Evolutionary conservation across 1,140 invertebrate species (phyloP).

Genomic region (Ceratoteleas bidentatus): DNA sequence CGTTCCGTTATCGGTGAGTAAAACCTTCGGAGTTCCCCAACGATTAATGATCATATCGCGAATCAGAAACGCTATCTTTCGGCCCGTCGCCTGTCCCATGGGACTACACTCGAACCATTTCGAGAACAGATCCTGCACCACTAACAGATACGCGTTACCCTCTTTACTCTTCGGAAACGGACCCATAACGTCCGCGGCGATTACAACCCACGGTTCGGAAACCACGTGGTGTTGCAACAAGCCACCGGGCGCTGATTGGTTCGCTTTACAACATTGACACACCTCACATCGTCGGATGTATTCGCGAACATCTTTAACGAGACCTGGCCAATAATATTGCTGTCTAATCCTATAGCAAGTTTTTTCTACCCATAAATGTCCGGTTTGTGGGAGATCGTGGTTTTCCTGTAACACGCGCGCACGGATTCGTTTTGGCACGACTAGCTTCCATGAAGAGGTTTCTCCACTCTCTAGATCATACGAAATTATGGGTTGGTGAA

Average conservation of each 20-base stretch:
- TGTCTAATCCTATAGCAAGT: neutral
- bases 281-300: neutral
- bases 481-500: neutral
- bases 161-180: neutral
- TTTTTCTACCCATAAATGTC: neutral
- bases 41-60: no score
- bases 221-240: no score
- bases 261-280: neutral
- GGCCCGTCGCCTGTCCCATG: no score
- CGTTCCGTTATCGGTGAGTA: no score
- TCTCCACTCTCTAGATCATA: neutral
- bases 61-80: no score
- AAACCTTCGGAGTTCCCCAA: no score
- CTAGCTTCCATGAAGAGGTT: neutral
- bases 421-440: neutral
- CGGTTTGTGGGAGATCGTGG: neutral
- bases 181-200: neutral
- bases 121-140: neutral
- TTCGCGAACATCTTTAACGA: neutral
- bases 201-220: neutral
- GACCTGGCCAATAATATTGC: slow-evolving; percentile 5
- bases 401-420: neutral
- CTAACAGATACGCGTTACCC: neutral
- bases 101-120: neutral
- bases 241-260: no score